Conservation (phyloP, 2,888 invertebrate species). For the Erebia aethiops region DNA sequence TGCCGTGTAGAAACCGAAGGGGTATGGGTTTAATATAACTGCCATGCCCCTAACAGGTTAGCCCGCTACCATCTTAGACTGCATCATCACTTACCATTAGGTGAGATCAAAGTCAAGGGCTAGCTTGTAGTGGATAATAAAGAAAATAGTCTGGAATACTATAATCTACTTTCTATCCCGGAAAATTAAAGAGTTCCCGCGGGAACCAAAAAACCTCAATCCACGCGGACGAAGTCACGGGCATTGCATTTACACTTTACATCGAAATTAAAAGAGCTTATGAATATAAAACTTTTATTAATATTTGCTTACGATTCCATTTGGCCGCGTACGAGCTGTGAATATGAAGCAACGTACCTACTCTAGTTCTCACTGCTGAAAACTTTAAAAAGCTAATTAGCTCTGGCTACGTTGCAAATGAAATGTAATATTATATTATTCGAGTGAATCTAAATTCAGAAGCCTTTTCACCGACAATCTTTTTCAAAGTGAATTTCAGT, state of each 20-base stretch:
- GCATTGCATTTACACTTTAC: neutral
- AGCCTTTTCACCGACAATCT: neutral
- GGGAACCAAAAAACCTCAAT: no score
- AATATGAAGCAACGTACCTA: conserved; percentile 20
- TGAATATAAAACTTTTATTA: conserved; percentile 17
- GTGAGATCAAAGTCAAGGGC: no score
- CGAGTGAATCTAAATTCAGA: neutral
- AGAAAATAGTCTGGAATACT: no score
- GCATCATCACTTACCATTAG: no score
- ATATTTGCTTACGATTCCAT: conserved; percentile 37
- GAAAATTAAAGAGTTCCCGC: no score
- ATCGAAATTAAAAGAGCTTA: conserved; percentile 22
- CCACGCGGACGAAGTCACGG: no score
- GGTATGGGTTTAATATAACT: no score
- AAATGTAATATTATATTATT: conserved; percentile 28
- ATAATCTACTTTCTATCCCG: no score
- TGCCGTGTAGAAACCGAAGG: no score
- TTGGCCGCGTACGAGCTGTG: conserved; percentile 7
- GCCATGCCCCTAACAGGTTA: no score
- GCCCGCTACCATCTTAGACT: no score
- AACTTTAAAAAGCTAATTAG: conserved; percentile 37
- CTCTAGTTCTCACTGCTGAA: conserved; percentile 30
- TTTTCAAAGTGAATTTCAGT: neutral
- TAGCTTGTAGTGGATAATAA: no score
- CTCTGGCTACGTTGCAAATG: conserved; percentile 25